Percentiles rank a stretch among this genome's conserved stretches.
These are phyloP conservation scores for Hephaestus fuliginosus DNA, from an alignment of 2,797 vertebrate species.

Conservation along the genomic window DNA sequence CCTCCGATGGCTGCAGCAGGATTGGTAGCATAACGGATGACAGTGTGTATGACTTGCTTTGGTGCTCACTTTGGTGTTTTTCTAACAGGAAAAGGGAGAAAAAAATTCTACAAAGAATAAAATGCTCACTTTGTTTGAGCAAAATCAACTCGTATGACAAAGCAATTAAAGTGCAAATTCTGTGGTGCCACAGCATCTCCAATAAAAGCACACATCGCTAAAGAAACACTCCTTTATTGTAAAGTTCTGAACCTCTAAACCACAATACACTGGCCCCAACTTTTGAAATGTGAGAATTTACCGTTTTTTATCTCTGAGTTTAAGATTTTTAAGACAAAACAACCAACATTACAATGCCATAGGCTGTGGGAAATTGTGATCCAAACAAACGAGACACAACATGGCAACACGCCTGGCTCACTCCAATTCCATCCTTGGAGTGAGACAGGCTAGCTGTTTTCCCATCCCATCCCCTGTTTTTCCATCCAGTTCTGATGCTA, in stretches of 20 bases:
- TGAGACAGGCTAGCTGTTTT: not conserved
- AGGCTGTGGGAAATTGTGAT: no score
- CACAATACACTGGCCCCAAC: not conserved
- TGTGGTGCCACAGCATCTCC: not conserved
- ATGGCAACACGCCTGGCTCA: no score
- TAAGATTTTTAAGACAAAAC: not conserved
- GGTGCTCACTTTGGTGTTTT: not conserved
- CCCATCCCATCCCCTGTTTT: no score
- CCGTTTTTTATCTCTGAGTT: not conserved
- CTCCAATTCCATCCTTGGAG: no score
- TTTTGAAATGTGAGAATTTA: not conserved
- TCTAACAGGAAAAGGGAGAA: slow-evolving; percentile 1
- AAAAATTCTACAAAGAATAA: not conserved
- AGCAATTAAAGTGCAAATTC: slow-evolving; percentile 11
- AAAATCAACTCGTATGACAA: not conserved
- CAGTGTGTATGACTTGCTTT: not conserved
- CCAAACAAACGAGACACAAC: not conserved
- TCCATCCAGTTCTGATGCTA: not conserved
- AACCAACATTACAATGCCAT: no score
- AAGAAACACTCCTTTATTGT: not conserved
- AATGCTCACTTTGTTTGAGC: not conserved
- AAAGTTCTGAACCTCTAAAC: not conserved
- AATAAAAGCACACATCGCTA: not conserved
- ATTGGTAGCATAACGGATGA: slow-evolving; percentile 1
- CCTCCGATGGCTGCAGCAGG: slow-evolving; percentile 7